Base-by-base conservation (phyloP, 2,888 invertebrate genomes). In the Drosophila monieri region DNA sequence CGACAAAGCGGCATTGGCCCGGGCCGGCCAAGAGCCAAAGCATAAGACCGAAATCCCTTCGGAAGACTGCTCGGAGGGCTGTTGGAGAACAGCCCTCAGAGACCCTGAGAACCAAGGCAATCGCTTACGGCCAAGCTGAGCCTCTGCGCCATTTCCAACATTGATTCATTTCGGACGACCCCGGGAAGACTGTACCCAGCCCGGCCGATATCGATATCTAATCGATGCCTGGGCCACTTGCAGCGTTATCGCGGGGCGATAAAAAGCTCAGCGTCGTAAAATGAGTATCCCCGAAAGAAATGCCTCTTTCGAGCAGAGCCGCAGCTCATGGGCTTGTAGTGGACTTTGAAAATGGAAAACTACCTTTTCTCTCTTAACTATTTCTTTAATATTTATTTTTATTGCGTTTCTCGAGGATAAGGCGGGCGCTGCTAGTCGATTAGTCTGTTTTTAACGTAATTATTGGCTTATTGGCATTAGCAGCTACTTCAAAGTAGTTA, bases 171-270 rank as follows among this genome's bases (percentile, higher is more conserved):
- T 1, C 4, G 25, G 15, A 15, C 6, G 59, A 12, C 30, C n/a
- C 8, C 14, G 6, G 10, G 47, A 27, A 47, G 14, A 62, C 60
- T 62, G 49, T 62, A 44, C 59, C 59, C 12, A 15, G 3, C 27
- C 12, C 27, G 14, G 4, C 8, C 27, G 27, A 62, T 62, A 62
- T 10, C 37, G 35, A 60, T 62, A 62, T 62, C 62, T 62, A 52
- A 62, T 62, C 62, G 52, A 62, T 62, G 60, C 35, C 37, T 48
- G 37, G 35, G 62, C 21, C 51, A 51, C 59, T 60, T 52, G 51
- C 44, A 12, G 15, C 35, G 44, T 60, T 62, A 62, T 62, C 62
- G 60, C 62, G 10, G 9, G 0, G 44, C 62, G 59, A 62, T 59
- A 62, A 43, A 58, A 47, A 41, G 14, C 18, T 15, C 15, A 15